These are phyloP conservation scores for Leptarthrus brevirostris DNA, from an alignment of 2,888 invertebrate species.

Conservation along the genomic window DNA sequence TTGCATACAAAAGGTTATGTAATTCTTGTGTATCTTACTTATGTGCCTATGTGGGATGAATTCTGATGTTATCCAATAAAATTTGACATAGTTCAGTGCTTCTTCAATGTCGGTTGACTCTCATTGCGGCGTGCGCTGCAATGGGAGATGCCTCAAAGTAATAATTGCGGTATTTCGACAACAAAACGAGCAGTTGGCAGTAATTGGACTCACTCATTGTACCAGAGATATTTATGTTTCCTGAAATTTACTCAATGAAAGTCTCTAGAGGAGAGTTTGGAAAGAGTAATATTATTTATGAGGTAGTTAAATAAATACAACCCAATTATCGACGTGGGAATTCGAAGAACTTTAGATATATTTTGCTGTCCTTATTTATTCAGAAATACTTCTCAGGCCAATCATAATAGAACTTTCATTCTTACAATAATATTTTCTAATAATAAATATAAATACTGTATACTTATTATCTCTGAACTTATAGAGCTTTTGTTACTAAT, in stretches of 20 bases:
- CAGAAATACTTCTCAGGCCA: too few species aligned
- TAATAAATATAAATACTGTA: too few species aligned
- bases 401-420: too few species aligned
- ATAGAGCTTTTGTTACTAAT: too few species aligned
- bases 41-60: constrained; percentile 35
- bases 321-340: constrained; percentile 37
- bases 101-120: constrained; percentile 44
- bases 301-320: constrained; percentile 17
- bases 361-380: too few species aligned
- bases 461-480: too few species aligned
- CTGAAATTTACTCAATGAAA: constrained; percentile 41
- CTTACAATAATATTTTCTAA: too few species aligned
- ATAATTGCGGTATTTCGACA: constrained; percentile 45
- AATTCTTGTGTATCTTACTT: constrained; percentile 7
- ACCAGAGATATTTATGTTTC: constrained; percentile 41
- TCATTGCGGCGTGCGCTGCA: too few species aligned
- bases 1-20: constrained; percentile 42
- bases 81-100: constrained; percentile 37
- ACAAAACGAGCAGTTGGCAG: constrained; percentile 44
- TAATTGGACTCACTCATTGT: constrained; percentile 41
- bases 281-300: constrained; percentile 34
- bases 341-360: too few species aligned
- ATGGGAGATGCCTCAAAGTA: constrained; percentile 13
- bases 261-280: neutral
- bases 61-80: constrained; percentile 46